Evolutionary conservation across 92 coral and sea anemone genomes (phyloP).

Genomic region (Nematostella vectensis): DNA sequence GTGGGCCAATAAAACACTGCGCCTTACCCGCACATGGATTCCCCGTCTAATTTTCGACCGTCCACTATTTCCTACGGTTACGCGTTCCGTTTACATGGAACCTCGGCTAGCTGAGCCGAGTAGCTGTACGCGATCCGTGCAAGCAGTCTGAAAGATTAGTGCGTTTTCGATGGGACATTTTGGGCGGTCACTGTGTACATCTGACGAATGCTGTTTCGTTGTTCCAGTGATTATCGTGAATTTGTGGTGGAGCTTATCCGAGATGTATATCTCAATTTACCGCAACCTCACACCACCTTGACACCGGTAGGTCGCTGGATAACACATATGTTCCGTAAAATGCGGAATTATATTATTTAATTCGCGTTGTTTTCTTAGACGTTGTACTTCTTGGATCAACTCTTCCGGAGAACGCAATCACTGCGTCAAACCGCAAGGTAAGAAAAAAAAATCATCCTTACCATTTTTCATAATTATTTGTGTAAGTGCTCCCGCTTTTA

Average conservation of each 20-base stretch:
- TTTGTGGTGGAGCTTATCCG: constrained; percentile 62
- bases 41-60: too few relatives aligned
- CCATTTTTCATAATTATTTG: neutral
- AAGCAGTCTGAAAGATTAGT: neutral
- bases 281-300: constrained; percentile 53
- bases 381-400: constrained; percentile 64
- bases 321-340: neutral
- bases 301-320: constrained; percentile 5
- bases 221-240: constrained; percentile 77
- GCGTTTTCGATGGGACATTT: neutral
- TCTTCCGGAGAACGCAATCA: constrained; percentile 60
- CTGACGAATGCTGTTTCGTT: too few relatives aligned
- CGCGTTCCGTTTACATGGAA: too few relatives aligned
- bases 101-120: too few relatives aligned
- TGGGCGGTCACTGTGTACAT: too few relatives aligned
- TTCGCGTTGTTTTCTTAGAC: constrained; percentile 49
- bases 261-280: constrained; percentile 58
- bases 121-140: neutral
- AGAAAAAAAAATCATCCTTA: too few relatives aligned
- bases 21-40: too few relatives aligned
- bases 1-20: neutral
- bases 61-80: too few relatives aligned
- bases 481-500: neutral
- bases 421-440: constrained; percentile 77
- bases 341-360: neutral